Conservation (phyloP, 2,888 invertebrate species). For the Ophonus ardosiacus region DNA sequence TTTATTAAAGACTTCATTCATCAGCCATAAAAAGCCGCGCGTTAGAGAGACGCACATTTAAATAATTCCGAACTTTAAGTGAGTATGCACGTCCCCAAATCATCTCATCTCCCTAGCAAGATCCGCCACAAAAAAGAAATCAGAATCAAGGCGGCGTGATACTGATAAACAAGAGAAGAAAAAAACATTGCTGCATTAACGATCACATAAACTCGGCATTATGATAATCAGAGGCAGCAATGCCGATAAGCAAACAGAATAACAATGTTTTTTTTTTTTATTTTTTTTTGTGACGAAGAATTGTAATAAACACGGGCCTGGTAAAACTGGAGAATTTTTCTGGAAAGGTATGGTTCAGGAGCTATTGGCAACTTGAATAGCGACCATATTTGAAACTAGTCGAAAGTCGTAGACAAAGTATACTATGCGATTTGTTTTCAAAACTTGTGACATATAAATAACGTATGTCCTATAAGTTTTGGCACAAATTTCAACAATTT, state of each 20-base stretch:
- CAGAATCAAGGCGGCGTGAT: slow-evolving; percentile 5
- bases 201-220: slow-evolving; percentile 43
- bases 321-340: too few species aligned
- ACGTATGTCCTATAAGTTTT: too few species aligned
- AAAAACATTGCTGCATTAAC: slow-evolving; percentile 48
- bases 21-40: slow-evolving; percentile 22
- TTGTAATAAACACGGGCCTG: too few species aligned
- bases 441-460: too few species aligned
- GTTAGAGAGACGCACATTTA: slow-evolving; percentile 34
- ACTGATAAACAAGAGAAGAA: slow-evolving; percentile 44
- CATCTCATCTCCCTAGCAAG: slow-evolving; percentile 23
- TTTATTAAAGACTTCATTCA: slow-evolving; percentile 35
- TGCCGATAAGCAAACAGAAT: neutral
- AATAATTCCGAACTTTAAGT: slow-evolving; percentile 41
- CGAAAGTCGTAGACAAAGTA: too few species aligned
- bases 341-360: too few species aligned
- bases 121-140: slow-evolving; percentile 24
- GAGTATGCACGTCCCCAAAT: slow-evolving; percentile 39
- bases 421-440: too few species aligned
- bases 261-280: neutral
- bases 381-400: too few species aligned
- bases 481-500: too few species aligned
- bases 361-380: too few species aligned
- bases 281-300: neutral
- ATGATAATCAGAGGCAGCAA: slow-evolving; percentile 20